Evolutionary conservation across 2,113 vertebrate species (phyloP), one percentile per base, ranked within the genome.

Genomic region (Megaleporinus macrocephalus): DNA sequence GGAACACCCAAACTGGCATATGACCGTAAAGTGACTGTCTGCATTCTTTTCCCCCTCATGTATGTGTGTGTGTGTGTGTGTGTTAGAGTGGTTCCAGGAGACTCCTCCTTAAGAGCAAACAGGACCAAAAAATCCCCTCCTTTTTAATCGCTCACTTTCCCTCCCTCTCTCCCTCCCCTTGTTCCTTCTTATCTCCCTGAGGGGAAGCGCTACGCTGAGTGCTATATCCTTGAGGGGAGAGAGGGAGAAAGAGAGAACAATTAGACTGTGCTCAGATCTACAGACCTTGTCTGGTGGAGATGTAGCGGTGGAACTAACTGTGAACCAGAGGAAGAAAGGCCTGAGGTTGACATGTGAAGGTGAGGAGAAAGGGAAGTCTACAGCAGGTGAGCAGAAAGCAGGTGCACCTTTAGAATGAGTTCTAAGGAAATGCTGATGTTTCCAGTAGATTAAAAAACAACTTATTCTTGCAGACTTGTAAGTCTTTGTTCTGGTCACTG

Each of bases 21-120:
- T 6, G 33, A 36, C 6, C 6, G 6, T 36, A 36, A 36, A 36
- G 33, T 36, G 33, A 36, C n/a, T n/a, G n/a, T n/a, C 29, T 68
- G 18, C 29, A 68, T 36, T 33, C 7, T 68, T 36, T 68, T 36
- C 22, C 29, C 36, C 18, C 18, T 16, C 6, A 9, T 66, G 44
- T 57, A 24, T 27, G 44, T 30, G 62, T 79, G 49, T 51, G 57
- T 62, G 14, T 59, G 68, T 72, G 47, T 41, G 68, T 74, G 59
- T 74, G 24, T n/a, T n/a, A n/a, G n/a, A n/a, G n/a, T 36, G 30
- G 73, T n/a, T 27, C 15, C 30, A n/a, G 72, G 24, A 74, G 44
- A 75, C 86, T 87, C 86, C 86, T 79, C 84, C 86, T 84, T 73
- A 70, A 76, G 33, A 82, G 86, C 65, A 87, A 86, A 88, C 84